These are phyloP conservation scores for Chorisops tibialis DNA, from an alignment of 2,888 invertebrate species.

Conservation along the genomic window DNA sequence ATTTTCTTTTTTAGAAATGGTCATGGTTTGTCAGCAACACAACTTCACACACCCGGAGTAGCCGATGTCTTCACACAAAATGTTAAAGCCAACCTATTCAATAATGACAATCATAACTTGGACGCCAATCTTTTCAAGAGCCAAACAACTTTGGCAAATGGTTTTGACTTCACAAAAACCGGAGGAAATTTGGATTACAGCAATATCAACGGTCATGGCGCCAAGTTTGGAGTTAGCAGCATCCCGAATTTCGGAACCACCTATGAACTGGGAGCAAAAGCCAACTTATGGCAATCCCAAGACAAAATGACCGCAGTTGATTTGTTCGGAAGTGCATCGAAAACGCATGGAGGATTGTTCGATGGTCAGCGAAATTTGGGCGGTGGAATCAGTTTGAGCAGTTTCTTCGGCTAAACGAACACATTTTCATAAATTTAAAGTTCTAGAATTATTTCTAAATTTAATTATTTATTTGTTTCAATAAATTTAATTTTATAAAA, in stretches of 20 bases:
- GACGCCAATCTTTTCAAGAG: slow-evolving; percentile 41
- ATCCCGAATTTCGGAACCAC: slow-evolving; percentile 41
- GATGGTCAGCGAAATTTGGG: slow-evolving; percentile 37
- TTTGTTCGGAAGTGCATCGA: slow-evolving; percentile 40
- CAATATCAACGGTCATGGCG: slow-evolving; percentile 39
- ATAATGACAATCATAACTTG: slow-evolving; percentile 30
- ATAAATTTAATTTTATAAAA: too few species aligned
- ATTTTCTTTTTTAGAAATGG: slow-evolving; percentile 38
- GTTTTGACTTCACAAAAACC: slow-evolving; percentile 38
- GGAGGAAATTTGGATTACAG: slow-evolving; percentile 41
- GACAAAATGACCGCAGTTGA: slow-evolving; percentile 39
- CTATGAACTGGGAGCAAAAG: slow-evolving; percentile 37
- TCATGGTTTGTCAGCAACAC: slow-evolving; percentile 40
- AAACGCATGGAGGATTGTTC: slow-evolving; percentile 39
- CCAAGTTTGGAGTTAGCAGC: slow-evolving; percentile 38
- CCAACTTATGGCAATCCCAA: slow-evolving; percentile 41
- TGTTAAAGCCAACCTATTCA: slow-evolving; percentile 8
- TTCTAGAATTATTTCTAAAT: too few species aligned
- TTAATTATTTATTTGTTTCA: too few species aligned
- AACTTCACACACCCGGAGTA: slow-evolving; percentile 38
- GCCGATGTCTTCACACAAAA: slow-evolving; percentile 36
- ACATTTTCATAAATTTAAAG: too few species aligned
- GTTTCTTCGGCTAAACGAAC: slow-evolving; percentile 36
- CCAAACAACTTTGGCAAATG: slow-evolving; percentile 36
- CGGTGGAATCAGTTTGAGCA: slow-evolving; percentile 36